Evolutionary conservation across 1,140 invertebrate species (phyloP), one percentile per base, ranked within the genome.

Genomic region (Drosophila pruinosa): DNA sequence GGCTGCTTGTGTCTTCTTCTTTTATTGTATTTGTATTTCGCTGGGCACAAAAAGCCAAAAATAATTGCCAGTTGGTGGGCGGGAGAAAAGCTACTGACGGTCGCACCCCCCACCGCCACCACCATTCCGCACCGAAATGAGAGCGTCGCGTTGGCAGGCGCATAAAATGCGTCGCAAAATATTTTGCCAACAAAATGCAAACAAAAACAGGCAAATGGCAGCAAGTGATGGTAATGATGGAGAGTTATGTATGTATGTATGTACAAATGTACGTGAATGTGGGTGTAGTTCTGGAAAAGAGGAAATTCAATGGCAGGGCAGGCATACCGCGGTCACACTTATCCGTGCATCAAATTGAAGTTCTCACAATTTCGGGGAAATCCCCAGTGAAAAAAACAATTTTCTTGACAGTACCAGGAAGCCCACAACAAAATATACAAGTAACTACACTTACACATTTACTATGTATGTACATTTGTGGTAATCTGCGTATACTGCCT

Each of bases 101-200:
- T 8, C 5, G 26, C 26, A 28, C 26, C 26, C 5, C 26, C 8
- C 31, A 3, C 31, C 31, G 3, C 31, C 10, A 3, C 31, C 2
- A 10, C 28, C 6, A n/a, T n/a, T 7, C 28, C 31, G 3, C 31
- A 12, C 10, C 12, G 31, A 12, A 67, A 34, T 57, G 58, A 57
- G 65, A 50, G 68, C 45, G 47, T 17, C 12, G 57, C 15, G 6
- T 26, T 62, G 50, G 39, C 50, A 74, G 47, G 19, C 75, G 62
- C 58, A 78, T 64, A 78, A 86, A 88, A 88, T 86, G 81, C 81
- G 81, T 75, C 78, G 82, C 78, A 86, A 86, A 81, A 75, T 79
- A 74, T 65, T 78, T 74, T 43, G 59, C 65, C 54, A 53, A 52
- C 47, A 17, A 74, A 76, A 64, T 48, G 72, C 56, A 79, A 79